A percentile compares a stretch with the other conserved stretches of the same genome.
phyloP scores from a whole-genome alignment of 92 coral and sea anemone species.

The Isaurus tuberculatus region DNA sequence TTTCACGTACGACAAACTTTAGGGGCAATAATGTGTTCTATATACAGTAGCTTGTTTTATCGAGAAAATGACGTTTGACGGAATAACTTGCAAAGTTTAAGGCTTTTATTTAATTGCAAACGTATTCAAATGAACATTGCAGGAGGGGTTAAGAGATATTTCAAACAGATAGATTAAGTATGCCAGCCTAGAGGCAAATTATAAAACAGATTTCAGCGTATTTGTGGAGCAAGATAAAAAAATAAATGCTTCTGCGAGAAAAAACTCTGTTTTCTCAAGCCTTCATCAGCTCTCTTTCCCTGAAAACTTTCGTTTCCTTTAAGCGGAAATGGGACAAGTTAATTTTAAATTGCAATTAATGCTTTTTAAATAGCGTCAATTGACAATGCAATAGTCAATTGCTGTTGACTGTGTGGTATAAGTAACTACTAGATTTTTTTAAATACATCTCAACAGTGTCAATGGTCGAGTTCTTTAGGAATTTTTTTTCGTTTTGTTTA shows the following conservation, averaged over 20 bases:
- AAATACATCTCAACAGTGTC: too few species aligned
- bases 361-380: slow-evolving; percentile 18
- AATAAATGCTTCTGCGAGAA: neutral
- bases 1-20: too few species aligned
- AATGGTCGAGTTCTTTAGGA: neutral
- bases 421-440: too few species aligned
- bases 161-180: neutral
- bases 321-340: neutral
- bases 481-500: neutral
- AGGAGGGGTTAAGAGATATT: neutral
- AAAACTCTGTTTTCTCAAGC: neutral
- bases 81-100: neutral
- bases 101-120: slow-evolving; percentile 13
- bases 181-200: neutral
- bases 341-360: neutral
- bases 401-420: neutral
- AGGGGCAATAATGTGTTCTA: too few species aligned
- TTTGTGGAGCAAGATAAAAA: neutral
- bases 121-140: neutral
- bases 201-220: neutral
- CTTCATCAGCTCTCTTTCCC: neutral
- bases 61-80: neutral
- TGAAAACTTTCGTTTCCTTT: neutral
- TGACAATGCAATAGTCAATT: neutral
- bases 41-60: too few species aligned